These are phyloP conservation scores for Serranus cabrilla DNA, from an alignment of 2,797 vertebrate species.

Conservation along the genomic window DNA sequence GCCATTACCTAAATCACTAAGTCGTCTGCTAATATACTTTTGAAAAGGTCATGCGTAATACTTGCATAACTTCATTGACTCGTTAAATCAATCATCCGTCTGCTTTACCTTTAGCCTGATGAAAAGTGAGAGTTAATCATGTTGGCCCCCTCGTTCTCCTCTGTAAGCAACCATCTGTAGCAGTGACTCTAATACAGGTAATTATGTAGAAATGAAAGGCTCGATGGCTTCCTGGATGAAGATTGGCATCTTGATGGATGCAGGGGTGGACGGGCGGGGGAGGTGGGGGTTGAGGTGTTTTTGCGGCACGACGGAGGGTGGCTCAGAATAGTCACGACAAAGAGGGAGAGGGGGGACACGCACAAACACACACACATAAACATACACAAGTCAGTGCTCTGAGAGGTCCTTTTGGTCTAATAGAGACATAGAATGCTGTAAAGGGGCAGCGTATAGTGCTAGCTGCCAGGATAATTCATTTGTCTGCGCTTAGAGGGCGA, in stretches of 20 bases:
- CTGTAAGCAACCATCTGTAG: conserved; percentile 42
- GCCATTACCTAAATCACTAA: conserved; percentile 26
- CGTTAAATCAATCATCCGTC: conserved; percentile 30
- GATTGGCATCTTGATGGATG: conserved; percentile 80
- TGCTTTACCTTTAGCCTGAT: conserved; percentile 38
- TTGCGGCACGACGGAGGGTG: conserved; percentile 2
- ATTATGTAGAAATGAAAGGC: conserved; percentile 75
- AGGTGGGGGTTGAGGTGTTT: conserved; percentile 15
- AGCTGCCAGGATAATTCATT: conserved; percentile 59
- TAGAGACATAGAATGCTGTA: conserved; percentile 41
- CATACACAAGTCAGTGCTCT: not conserved
- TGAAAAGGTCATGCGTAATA: conserved; percentile 23
- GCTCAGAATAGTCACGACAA: conserved; percentile 51
- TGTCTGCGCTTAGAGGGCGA: conserved; percentile 48
- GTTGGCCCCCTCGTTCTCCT: conserved; percentile 30
- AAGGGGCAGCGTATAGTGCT: conserved; percentile 8
- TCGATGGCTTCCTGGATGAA: conserved; percentile 72
- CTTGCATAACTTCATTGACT: conserved; percentile 36
- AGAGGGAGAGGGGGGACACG: conserved; percentile 1
- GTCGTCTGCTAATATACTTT: conserved; percentile 13
- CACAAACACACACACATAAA: not conserved
- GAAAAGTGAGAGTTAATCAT: conserved; percentile 57
- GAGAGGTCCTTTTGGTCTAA: conserved; percentile 48
- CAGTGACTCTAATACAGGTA: conserved; percentile 65
- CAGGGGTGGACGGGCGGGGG: conserved; percentile 23